A percentile compares a stretch with the other conserved stretches of the same genome.
phyloP scores from a whole-genome alignment of 2,113 vertebrate genomes.

The Muscicapa adusta region DNA sequence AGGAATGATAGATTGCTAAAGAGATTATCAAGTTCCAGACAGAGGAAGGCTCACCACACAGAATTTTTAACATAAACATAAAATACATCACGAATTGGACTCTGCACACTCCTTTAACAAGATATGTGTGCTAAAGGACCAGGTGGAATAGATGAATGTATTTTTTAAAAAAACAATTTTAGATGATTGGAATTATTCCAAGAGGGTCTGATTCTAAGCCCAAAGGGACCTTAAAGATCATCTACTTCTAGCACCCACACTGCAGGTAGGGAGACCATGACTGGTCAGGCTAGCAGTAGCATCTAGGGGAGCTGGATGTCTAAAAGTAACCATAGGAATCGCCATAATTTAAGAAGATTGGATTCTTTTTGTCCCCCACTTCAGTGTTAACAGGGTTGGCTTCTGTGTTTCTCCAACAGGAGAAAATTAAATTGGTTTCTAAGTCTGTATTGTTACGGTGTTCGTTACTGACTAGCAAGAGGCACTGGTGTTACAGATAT shows the following conservation, averaged over 20 bases:
- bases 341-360: neutral
- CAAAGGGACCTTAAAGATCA: neutral
- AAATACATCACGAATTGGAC: neutral
- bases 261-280: neutral
- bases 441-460: neutral
- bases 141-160: neutral
- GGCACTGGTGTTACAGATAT: neutral
- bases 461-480: neutral
- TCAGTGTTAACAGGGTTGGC: neutral
- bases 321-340: neutral
- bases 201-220: neutral
- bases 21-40: neutral
- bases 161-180: neutral
- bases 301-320: neutral
- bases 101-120: neutral
- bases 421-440: neutral
- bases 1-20: neutral
- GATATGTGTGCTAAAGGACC: neutral
- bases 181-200: neutral
- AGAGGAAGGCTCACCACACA: neutral
- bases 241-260: neutral
- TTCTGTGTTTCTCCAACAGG: neutral
- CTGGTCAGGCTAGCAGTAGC: neutral
- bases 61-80: neutral
- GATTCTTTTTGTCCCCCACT: neutral